A percentile compares a stretch with the other conserved stretches of the same genome.
Conservation (phyloP, 2,888 invertebrate species). For the Stenchaetothrips biformis region DNA sequence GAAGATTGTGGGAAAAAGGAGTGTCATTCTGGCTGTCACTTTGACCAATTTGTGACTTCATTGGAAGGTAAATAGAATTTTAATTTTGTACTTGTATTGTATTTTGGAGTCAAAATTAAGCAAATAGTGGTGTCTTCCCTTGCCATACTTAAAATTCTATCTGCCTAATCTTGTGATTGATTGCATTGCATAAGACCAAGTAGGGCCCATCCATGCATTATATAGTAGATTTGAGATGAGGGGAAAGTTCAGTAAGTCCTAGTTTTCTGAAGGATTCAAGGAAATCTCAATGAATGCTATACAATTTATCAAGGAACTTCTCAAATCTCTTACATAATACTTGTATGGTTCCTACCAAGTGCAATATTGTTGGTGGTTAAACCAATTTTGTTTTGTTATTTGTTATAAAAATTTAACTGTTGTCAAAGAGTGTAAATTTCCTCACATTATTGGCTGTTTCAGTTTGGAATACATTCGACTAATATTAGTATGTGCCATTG, state of each 20-base stretch:
- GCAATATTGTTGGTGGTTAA: background rate
- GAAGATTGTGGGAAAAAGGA: background rate
- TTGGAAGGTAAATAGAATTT: too few species aligned
- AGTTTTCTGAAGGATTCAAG: background rate
- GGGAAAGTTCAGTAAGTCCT: background rate
- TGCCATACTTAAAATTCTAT: too few species aligned
- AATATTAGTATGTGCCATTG: slow-evolving; percentile 8
- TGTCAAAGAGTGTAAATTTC: background rate
- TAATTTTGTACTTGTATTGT: too few species aligned
- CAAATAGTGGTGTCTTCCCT: too few species aligned
- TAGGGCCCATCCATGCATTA: too few species aligned
- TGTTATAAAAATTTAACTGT: background rate
- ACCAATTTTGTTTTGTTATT: background rate
- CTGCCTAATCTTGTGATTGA: too few species aligned
- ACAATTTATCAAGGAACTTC: background rate
- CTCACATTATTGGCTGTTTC: background rate
- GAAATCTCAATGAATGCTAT: background rate
- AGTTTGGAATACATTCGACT: background rate
- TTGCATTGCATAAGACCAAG: too few species aligned
- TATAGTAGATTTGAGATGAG: background rate
- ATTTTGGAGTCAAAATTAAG: too few species aligned
- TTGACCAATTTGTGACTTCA: too few species aligned
- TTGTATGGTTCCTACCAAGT: background rate
- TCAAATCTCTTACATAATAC: background rate
- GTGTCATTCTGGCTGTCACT: too few species aligned